phyloP scores from a whole-genome alignment of 2,888 invertebrate genomes.

The Perdita meconis region DNA sequence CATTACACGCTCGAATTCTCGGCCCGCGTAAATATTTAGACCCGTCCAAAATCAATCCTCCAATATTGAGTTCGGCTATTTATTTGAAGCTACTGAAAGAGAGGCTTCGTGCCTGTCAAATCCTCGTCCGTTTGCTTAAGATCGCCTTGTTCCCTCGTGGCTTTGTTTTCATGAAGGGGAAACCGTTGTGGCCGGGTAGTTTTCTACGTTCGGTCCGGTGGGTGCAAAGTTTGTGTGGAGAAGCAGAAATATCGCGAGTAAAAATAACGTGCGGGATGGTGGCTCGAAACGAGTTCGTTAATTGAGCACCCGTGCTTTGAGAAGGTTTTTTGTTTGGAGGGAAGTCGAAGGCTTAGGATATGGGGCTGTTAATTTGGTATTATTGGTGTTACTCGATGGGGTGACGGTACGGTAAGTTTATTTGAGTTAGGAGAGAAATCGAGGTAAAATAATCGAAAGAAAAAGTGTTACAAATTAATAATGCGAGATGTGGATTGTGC shows the following conservation, averaged over 20 bases:
- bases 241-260: not conserved
- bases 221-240: not conserved
- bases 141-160: not conserved
- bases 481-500: no score
- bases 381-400: no score
- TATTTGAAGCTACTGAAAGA: constrained; percentile 59
- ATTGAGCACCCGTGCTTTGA: not conserved
- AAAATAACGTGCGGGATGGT: constrained; percentile 9
- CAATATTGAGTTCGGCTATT: constrained; percentile 61
- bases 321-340: not conserved
- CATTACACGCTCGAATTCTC: constrained; percentile 56
- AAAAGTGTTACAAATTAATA: no score
- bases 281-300: constrained; percentile 6
- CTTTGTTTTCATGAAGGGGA: not conserved
- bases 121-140: not conserved
- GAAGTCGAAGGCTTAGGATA: no score
- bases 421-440: no score
- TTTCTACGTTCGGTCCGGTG: no score
- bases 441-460: no score
- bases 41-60: constrained; percentile 63
- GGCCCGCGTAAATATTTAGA: constrained; percentile 70
- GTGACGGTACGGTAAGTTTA: no score
- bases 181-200: not conserved
- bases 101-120: constrained; percentile 37
- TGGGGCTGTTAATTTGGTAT: no score